Conservation (phyloP, 2,888 invertebrate species). For the Oligia latruncula region DNA sequence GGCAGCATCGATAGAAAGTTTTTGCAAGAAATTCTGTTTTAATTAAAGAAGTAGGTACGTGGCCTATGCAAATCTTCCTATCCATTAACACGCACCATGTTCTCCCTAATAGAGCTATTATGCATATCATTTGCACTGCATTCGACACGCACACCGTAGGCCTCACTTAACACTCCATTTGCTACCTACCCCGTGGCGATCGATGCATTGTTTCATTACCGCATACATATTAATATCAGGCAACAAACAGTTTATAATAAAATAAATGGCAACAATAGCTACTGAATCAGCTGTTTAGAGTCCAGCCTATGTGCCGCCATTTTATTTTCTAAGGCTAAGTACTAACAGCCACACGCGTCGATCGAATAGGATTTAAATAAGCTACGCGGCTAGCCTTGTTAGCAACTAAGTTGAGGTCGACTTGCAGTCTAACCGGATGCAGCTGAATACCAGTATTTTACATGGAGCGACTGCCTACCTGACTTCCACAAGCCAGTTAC, state of each 20-base stretch:
- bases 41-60: not conserved
- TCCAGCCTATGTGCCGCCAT: slow-evolving; percentile 5
- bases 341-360: not conserved
- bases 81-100: not conserved
- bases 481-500: not conserved
- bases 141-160: not conserved
- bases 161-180: slow-evolving; percentile 8
- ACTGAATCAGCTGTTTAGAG: slow-evolving; percentile 29
- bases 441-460: not conserved
- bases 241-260: slow-evolving; percentile 7
- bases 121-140: not conserved
- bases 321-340: slow-evolving; percentile 4
- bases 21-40: not conserved
- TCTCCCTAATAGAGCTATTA: not conserved
- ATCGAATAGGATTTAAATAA: not conserved
- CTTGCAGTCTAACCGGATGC: not conserved
- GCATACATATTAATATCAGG: slow-evolving; percentile 29
- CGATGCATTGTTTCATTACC: not conserved
- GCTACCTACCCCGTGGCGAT: not conserved
- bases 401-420: not conserved
- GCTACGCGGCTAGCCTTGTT: not conserved
- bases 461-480: not conserved
- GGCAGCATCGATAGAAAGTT: not conserved
- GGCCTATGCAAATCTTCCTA: not conserved
- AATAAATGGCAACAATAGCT: slow-evolving; percentile 17